Conservation (phyloP, 2,113 vertebrate species). For the Scolopax mira region DNA sequence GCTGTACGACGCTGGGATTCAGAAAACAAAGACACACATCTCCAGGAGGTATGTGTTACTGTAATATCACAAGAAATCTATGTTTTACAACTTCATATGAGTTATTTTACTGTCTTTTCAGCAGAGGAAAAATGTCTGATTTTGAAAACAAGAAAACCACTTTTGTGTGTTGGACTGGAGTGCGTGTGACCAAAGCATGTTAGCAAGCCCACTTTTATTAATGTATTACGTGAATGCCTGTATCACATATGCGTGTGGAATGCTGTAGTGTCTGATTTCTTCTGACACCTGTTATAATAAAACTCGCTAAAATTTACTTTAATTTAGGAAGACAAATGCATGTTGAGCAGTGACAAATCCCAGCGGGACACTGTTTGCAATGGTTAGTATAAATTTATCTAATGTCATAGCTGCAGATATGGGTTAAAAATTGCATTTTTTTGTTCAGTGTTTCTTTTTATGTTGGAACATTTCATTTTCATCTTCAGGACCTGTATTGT, state of each 20-base stretch:
- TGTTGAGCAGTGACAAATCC: background rate
- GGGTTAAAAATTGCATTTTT: background rate
- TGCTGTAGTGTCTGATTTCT: background rate
- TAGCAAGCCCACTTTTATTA: background rate
- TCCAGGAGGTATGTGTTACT: conserved; percentile 66
- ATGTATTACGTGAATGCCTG: background rate
- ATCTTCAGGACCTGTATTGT: background rate
- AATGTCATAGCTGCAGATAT: background rate
- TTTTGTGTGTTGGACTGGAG: background rate
- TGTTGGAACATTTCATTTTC: background rate
- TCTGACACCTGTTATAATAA: background rate
- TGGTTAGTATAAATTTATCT: background rate
- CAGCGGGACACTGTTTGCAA: background rate
- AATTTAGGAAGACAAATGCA: background rate
- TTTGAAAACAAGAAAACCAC: background rate
- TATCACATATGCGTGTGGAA: background rate
- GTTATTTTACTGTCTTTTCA: background rate
- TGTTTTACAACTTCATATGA: background rate
- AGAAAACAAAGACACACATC: conserved; percentile 70
- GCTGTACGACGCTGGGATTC: conserved; percentile 75
- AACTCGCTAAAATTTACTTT: background rate
- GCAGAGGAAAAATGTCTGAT: background rate
- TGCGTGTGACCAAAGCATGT: background rate
- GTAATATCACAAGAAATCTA: background rate
- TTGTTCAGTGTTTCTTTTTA: background rate